Conservation (phyloP, 2,797 vertebrate genomes). For the Chloroceryle amazona region DNA sequence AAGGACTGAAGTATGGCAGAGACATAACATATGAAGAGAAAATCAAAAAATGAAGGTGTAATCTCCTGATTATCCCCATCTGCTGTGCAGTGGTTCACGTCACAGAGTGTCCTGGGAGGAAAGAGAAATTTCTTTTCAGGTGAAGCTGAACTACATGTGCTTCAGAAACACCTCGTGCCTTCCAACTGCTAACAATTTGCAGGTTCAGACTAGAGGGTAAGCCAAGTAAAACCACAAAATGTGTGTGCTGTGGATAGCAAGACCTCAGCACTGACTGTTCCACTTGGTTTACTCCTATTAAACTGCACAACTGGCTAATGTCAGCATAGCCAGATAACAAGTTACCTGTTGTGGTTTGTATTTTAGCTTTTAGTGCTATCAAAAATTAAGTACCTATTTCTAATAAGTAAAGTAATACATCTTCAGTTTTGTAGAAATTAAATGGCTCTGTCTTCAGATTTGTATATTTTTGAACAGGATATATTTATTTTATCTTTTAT, state of each 20-base stretch:
- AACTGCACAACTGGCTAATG: not conserved
- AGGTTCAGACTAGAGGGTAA: not conserved
- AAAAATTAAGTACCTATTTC: not conserved
- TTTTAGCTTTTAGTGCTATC: not conserved
- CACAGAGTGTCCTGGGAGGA: not conserved
- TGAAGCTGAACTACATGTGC: not conserved
- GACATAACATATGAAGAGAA: not conserved
- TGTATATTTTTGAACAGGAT: not conserved
- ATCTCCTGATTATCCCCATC: not conserved
- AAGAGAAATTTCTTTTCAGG: not conserved
- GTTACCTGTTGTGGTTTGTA: not conserved
- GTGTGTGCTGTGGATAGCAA: not conserved
- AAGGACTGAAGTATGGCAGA: not conserved
- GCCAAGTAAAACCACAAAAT: not conserved
- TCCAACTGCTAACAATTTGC: not conserved
- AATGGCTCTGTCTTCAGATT: not conserved
- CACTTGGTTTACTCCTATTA: not conserved
- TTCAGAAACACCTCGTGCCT: not conserved
- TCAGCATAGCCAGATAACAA: not conserved
- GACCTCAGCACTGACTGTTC: not conserved
- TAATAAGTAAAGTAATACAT: not conserved
- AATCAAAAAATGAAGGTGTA: not conserved
- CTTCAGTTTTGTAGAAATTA: not conserved
- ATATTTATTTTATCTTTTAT: not conserved
- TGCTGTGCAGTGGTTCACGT: fast-evolving